A percentile compares a stretch with the other conserved stretches of the same genome.
Conservation (phyloP, 2,888 invertebrate genomes). For the Mythimna loreyi region DNA sequence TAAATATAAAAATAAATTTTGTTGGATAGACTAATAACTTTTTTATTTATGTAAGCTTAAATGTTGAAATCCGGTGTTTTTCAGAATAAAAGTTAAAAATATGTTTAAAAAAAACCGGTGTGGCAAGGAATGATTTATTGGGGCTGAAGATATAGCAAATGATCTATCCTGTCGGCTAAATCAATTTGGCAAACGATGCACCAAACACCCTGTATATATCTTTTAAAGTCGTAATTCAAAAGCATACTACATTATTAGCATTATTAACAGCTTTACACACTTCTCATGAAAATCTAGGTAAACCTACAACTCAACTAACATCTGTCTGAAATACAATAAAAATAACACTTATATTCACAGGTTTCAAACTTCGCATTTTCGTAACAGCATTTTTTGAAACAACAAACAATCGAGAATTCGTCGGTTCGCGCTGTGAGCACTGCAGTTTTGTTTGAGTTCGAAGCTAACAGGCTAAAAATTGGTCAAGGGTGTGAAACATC, state of each 20-base stretch:
- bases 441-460: conserved; percentile 48
- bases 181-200: no score
- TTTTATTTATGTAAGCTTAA: no score
- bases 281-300: neutral
- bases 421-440: conserved; percentile 23
- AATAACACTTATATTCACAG: conserved; percentile 19
- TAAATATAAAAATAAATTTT: no score
- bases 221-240: neutral
- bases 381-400: conserved; percentile 43
- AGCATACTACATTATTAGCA: neutral
- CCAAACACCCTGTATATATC: no score
- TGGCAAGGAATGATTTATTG: no score
- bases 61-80: no score
- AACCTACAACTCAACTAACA: neutral
- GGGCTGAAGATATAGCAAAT: no score
- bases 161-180: no score
- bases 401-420: conserved; percentile 47
- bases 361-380: conserved; percentile 34
- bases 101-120: no score
- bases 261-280: neutral
- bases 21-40: no score
- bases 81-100: no score
- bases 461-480: conserved; percentile 45
- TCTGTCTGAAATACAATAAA: conserved; percentile 3
- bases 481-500: conserved; percentile 38